Base-by-base conservation (phyloP, 1,140 invertebrate species). In the Grapholita molesta region DNA sequence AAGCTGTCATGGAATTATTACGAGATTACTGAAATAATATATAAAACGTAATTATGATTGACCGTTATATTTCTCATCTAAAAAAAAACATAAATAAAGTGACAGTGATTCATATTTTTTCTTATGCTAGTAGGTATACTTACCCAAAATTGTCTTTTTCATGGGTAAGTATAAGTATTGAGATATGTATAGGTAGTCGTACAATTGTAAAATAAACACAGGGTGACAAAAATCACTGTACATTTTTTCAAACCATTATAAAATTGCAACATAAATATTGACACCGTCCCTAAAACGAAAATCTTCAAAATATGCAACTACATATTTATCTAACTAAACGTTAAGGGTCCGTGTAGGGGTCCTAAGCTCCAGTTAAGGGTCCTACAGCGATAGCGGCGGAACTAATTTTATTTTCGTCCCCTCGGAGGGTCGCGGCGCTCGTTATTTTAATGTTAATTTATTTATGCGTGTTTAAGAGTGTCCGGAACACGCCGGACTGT, bases 391-490 rank as follows among this genome's bases (percentile, higher is more conserved):
- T 72, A 79, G 71, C 66, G 69, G 72, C 72, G 69, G 74, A 73
- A 79, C 75, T 75, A 79, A 79, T 79, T 77, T 79, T 77, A 77
- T 79, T 79, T 73, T 73, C 70, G 57, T 66, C 70, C 76, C 76
- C 73, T 57, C 35, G 21, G 24, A 23, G 30, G 66, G 24, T 1
- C 25, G n/a, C n/a, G n/a, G n/a, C 7, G 55, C 55, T 32, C 55
- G 55, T 61, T 61, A 61, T 61, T 61, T 61, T 61, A 61, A 61
- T 61, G 55, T 61, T 61, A 61, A 61, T 61, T 61, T 61, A 61
- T 61, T 61, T 61, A 61, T 61, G 55, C 53, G 53, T 28, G 55
- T 61, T 61, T 61, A 61, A 28, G 24, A 28, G 55, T 61, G 55
- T 28, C 55, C 25, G 55, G 25, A 61, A 61, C 28, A 61, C 11